Evolutionary conservation across 2,888 invertebrate genomes (phyloP).

Genomic region (Aleiodes leptofemur): DNA sequence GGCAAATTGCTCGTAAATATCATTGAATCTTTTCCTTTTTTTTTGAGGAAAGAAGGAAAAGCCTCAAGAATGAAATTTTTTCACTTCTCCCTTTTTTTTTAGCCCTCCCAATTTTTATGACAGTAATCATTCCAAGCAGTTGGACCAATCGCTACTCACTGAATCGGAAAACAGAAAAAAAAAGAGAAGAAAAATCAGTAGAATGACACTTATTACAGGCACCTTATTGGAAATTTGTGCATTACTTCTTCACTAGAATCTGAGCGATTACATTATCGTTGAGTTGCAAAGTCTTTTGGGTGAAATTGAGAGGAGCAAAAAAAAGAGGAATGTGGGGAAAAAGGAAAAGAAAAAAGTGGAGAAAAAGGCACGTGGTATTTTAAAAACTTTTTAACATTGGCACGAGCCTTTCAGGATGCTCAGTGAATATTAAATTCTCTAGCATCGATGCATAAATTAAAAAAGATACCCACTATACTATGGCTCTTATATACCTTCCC

Average conservation of each 20-base stretch:
- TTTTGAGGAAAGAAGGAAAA: neutral
- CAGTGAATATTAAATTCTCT: slow-evolving; percentile 73
- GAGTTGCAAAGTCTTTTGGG: slow-evolving; percentile 47
- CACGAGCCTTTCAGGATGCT: slow-evolving; percentile 63
- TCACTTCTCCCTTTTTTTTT: neutral
- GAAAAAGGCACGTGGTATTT: slow-evolving; percentile 43
- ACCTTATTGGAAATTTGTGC: slow-evolving; percentile 18
- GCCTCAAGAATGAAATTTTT: neutral
- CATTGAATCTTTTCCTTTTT: neutral
- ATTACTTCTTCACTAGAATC: slow-evolving; percentile 4
- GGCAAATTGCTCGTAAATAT: slow-evolving; percentile 15
- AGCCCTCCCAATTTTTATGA: neutral
- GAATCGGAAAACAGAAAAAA: slow-evolving; percentile 15
- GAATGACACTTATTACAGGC: neutral
- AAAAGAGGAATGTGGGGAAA: slow-evolving; percentile 5
- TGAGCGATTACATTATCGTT: slow-evolving; percentile 39
- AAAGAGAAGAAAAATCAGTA: slow-evolving; percentile 3
- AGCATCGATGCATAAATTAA: slow-evolving; percentile 71
- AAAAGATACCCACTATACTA: slow-evolving; percentile 51
- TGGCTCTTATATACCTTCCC: neutral
- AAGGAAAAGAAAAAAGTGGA: neutral
- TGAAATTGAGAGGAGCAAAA: neutral
- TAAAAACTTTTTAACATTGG: slow-evolving; percentile 49
- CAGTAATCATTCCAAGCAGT: slow-evolving; percentile 34
- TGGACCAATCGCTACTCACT: slow-evolving; percentile 10